Evolutionary conservation across 1,140 invertebrate species (phyloP).

Genomic region (Cotesia typhae): DNA sequence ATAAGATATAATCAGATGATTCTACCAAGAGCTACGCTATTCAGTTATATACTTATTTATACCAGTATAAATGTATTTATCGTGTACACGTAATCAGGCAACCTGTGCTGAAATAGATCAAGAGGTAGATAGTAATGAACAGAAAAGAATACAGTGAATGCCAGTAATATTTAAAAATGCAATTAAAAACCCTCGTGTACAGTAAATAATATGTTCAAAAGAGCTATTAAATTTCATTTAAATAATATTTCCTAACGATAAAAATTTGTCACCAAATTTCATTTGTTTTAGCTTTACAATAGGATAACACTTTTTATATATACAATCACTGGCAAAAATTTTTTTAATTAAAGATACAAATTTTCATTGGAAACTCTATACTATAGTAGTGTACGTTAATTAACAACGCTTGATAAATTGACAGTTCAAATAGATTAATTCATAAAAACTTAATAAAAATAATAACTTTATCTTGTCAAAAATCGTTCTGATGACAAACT

Average conservation of each 20-base stretch:
- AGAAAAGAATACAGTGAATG: conserved; percentile 23
- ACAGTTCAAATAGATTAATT: no score
- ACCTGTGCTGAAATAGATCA: conserved; percentile 32
- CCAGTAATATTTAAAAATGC: conserved; percentile 33
- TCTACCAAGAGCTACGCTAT: conserved; percentile 27
- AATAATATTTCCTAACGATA: no score
- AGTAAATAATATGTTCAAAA: background rate
- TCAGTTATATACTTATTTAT: conserved; percentile 29
- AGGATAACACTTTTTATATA: background rate
- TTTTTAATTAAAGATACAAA: conserved; percentile 1
- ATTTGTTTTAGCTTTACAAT: no score
- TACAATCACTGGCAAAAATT: background rate
- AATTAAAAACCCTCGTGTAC: conserved; percentile 10
- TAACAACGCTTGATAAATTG: no score
- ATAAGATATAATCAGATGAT: conserved; percentile 15
- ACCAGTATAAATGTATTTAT: conserved; percentile 31
- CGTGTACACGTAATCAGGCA: conserved; percentile 30
- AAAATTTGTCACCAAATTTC: no score
- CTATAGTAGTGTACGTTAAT: no score
- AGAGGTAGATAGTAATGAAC: background rate
- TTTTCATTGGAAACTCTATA: no score
- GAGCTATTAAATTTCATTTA: no score
- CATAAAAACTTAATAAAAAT: no score
- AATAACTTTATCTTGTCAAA: no score
- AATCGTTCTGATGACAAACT: no score